phyloP scores from a whole-genome alignment of 2,888 invertebrate species.

The Gari tellinella region DNA sequence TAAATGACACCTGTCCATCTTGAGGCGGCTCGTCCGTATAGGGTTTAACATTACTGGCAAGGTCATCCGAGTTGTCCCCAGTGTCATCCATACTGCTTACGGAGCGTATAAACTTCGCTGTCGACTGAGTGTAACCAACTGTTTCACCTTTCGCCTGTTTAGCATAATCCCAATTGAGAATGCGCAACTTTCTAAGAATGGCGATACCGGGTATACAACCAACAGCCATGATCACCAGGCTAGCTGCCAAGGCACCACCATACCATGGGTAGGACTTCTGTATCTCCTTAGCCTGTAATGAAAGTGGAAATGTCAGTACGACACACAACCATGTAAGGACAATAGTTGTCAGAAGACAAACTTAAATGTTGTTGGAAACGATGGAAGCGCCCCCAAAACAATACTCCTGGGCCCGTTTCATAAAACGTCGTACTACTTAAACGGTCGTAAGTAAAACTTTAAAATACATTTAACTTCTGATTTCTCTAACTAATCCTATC shows the following conservation, averaged over 20 bases:
- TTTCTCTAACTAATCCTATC: no score
- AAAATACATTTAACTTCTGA: no score
- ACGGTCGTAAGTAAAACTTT: no score
- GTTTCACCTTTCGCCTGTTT: slow-evolving; percentile 69
- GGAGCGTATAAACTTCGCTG: slow-evolving; percentile 67
- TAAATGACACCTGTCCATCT: slow-evolving; percentile 12
- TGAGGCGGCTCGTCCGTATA: slow-evolving; percentile 8
- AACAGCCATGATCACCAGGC: slow-evolving; percentile 71
- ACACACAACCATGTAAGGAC: no score
- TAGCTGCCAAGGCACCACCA: slow-evolving; percentile 61
- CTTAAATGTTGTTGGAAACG: no score
- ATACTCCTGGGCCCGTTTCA: no score
- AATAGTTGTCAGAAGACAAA: no score
- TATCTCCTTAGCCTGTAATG: slow-evolving; percentile 46
- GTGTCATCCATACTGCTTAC: slow-evolving; percentile 60
- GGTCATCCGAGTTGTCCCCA: slow-evolving; percentile 64
- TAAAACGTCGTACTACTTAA: no score
- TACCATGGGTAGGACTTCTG: slow-evolving; percentile 71
- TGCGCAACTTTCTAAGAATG: slow-evolving; percentile 64
- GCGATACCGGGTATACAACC: slow-evolving; percentile 76
- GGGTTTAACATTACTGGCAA: slow-evolving; percentile 2
- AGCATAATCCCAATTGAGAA: slow-evolving; percentile 68
- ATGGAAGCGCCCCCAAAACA: no score
- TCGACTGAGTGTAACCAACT: slow-evolving; percentile 68
- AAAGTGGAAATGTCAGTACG: no score